phyloP scores from a whole-genome alignment of 2,888 invertebrate species.

The Aquatica leii region DNA sequence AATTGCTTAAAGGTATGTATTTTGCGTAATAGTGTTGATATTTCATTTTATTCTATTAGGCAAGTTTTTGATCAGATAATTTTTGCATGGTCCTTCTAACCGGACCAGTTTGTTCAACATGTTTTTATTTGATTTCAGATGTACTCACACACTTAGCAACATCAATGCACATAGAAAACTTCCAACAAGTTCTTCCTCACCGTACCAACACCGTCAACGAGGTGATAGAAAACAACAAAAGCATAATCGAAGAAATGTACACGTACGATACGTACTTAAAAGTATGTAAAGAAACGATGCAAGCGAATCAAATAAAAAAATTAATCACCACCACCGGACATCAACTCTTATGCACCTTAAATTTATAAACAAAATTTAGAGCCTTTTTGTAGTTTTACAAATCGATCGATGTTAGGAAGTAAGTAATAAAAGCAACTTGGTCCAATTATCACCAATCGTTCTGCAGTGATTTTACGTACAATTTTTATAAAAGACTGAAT shows the following conservation, averaged over 20 bases:
- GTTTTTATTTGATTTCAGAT: constrained; percentile 53
- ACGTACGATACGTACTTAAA: constrained; percentile 61
- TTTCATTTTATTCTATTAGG: no score
- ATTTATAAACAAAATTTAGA: constrained; percentile 50
- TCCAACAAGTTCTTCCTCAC: constrained; percentile 60
- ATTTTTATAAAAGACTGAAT: no score
- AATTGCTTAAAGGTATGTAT: constrained; percentile 55
- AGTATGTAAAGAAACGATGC: constrained; percentile 66
- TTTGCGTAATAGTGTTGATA: constrained; percentile 14
- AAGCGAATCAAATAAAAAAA: constrained; percentile 68
- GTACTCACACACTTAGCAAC: constrained; percentile 60
- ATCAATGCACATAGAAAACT: constrained; percentile 59
- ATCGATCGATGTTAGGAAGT: no score
- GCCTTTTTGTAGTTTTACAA: no score
- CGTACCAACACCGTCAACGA: constrained; percentile 46
- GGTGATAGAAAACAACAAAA: constrained; percentile 47
- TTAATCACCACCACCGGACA: constrained; percentile 69
- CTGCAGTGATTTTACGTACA: no score
- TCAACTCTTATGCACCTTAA: constrained; percentile 61
- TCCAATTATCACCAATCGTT: no score
- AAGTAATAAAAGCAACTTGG: no score
- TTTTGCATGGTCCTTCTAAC: no score
- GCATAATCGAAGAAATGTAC: constrained; percentile 59
- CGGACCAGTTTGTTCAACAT: no score
- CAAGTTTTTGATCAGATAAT: no score